These are phyloP conservation scores for Eublepharis macularius DNA, from an alignment of 2,113 vertebrate species.

Conservation along the genomic window DNA sequence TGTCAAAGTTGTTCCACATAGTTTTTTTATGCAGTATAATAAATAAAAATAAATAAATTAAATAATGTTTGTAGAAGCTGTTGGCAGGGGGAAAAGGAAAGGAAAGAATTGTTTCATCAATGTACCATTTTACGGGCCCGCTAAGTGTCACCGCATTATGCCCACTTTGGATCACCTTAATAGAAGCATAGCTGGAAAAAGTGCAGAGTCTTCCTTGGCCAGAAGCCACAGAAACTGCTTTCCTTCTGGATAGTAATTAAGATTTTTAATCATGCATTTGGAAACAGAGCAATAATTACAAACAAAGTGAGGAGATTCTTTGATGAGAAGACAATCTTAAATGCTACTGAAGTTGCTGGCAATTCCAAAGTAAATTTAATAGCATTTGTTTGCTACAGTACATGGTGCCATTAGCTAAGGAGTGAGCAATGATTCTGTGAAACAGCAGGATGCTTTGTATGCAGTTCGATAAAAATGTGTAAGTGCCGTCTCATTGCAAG, in stretches of 20 bases:
- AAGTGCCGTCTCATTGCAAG: background rate
- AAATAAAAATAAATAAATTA: background rate
- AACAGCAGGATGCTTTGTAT: conserved; percentile 25
- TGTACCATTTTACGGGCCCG: background rate
- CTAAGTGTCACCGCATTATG: background rate
- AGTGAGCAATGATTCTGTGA: conserved; percentile 38
- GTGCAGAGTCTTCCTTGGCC: background rate
- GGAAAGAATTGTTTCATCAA: background rate
- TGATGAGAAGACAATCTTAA: conserved; percentile 22
- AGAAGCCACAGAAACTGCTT: background rate
- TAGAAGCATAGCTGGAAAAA: background rate
- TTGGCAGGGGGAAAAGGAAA: background rate
- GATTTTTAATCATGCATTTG: conserved; percentile 19
- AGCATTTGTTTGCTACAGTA: conserved; percentile 22
- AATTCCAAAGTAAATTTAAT: conserved; percentile 49
- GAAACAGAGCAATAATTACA: conserved; percentile 29
- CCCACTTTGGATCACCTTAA: background rate
- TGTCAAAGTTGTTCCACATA: no score
- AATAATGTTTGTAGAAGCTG: background rate
- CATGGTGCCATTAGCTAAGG: conserved; percentile 42
- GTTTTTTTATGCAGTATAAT: no score
- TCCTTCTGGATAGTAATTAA: conserved; percentile 11
- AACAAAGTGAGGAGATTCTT: accelerated
- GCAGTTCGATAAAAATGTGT: conserved; percentile 20
- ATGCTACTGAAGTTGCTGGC: background rate